A percentile compares a stretch with the other conserved stretches of the same genome.
Conservation (phyloP, 2,113 vertebrate species). For the Sinocyclocheilus anophthalmus region DNA sequence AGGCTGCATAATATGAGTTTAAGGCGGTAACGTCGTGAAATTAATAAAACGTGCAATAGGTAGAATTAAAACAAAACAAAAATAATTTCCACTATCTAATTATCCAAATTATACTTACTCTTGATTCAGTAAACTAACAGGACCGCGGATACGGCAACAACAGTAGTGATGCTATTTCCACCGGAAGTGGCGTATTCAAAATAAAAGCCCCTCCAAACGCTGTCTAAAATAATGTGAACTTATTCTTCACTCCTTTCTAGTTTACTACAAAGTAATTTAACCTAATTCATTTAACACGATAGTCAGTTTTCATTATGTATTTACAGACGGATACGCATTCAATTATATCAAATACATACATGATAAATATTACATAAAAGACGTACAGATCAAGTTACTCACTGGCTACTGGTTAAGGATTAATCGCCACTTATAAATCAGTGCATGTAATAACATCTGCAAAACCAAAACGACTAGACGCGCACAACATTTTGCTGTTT, state of each 20-base stretch:
- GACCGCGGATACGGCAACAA: not conserved
- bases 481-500: too few relatives aligned
- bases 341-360: too few relatives aligned
- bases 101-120: not conserved
- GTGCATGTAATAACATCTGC: not conserved
- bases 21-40: not conserved
- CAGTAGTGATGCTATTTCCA: not conserved
- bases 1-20: not conserved
- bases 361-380: too few relatives aligned
- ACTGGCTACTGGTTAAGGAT: not conserved
- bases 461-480: too few relatives aligned
- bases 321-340: too few relatives aligned
- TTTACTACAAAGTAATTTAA: too few relatives aligned
- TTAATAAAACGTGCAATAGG: not conserved
- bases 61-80: not conserved
- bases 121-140: not conserved
- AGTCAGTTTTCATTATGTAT: too few relatives aligned
- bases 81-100: not conserved
- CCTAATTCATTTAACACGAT: too few relatives aligned
- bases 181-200: not conserved
- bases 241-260: too few relatives aligned
- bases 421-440: not conserved
- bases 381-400: too few relatives aligned
- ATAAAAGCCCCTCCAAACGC: not conserved
- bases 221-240: too few relatives aligned